phyloP scores from a whole-genome alignment of 2,888 invertebrate genomes.

The Stratiomys singularior region DNA sequence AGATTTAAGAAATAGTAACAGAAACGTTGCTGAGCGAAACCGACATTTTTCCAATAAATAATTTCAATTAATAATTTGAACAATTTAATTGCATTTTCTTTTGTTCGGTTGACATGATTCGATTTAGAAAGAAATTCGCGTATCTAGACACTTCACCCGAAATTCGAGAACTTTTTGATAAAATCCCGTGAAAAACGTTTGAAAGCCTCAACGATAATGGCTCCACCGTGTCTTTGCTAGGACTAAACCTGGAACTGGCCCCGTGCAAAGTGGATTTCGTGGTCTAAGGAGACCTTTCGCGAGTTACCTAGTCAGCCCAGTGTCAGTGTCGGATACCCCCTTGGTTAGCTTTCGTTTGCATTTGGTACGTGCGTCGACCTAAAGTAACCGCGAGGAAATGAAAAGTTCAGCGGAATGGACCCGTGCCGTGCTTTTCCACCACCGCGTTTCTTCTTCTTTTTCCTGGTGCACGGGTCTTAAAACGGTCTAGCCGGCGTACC shows the following conservation, averaged over 20 bases:
- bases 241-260: neutral
- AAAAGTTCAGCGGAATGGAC: slow-evolving; percentile 59
- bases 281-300: neutral
- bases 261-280: neutral
- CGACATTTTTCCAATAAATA: too few relatives aligned
- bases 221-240: neutral
- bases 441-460: slow-evolving; percentile 46
- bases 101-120: too few relatives aligned
- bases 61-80: too few relatives aligned
- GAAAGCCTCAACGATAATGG: neutral
- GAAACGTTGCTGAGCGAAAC: too few relatives aligned
- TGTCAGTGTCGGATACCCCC: neutral
- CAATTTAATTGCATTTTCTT: too few relatives aligned
- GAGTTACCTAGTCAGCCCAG: neutral
- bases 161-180: too few relatives aligned
- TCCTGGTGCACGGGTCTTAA: slow-evolving; percentile 34
- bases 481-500: neutral
- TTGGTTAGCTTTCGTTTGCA: slow-evolving; percentile 52
- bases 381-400: slow-evolving; percentile 65
- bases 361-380: slow-evolving; percentile 59
- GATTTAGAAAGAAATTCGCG: too few relatives aligned
- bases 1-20: too few relatives aligned
- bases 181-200: neutral
- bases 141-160: too few relatives aligned
- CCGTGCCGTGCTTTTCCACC: slow-evolving; percentile 43